These are phyloP conservation scores for Philopedon plagiatum DNA, from an alignment of 2,888 invertebrate species.

Conservation along the genomic window DNA sequence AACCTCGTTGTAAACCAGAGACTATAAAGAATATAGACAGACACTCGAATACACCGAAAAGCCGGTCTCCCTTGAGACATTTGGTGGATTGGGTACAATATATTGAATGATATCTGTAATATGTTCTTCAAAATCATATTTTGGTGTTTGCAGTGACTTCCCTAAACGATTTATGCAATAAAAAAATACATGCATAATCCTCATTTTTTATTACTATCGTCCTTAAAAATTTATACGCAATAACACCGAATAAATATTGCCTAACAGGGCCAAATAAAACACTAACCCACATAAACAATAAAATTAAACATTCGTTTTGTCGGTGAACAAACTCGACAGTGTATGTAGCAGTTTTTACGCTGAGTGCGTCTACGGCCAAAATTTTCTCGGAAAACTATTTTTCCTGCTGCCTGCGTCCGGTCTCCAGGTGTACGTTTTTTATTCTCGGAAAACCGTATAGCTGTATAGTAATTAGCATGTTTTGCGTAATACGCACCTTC, in stretches of 20 bases:
- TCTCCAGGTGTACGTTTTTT: not conserved
- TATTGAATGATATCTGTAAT: too few species aligned
- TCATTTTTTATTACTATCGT: too few species aligned
- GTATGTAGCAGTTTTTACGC: not conserved
- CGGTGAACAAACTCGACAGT: not conserved
- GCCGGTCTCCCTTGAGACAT: too few species aligned
- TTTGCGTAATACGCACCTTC: not conserved
- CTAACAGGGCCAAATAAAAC: not conserved
- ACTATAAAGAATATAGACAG: too few species aligned
- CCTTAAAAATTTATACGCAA: conserved; percentile 1
- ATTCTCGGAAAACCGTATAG: not conserved
- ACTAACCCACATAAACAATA: conserved; percentile 7
- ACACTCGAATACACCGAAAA: too few species aligned
- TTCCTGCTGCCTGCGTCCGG: not conserved
- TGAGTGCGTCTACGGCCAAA: not conserved
- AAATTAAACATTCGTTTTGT: not conserved
- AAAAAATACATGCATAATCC: too few species aligned
- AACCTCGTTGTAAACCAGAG: too few species aligned
- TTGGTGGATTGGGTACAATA: too few species aligned
- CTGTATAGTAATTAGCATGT: not conserved
- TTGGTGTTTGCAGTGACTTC: too few species aligned
- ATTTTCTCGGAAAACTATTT: not conserved
- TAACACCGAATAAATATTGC: not conserved
- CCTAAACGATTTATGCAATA: not conserved
- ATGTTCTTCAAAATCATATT: too few species aligned